Percentiles rank a stretch among this genome's conserved stretches.
Evolutionary conservation across 2,888 invertebrate species (phyloP).

Genomic region (Amblyteles armatorius): DNA sequence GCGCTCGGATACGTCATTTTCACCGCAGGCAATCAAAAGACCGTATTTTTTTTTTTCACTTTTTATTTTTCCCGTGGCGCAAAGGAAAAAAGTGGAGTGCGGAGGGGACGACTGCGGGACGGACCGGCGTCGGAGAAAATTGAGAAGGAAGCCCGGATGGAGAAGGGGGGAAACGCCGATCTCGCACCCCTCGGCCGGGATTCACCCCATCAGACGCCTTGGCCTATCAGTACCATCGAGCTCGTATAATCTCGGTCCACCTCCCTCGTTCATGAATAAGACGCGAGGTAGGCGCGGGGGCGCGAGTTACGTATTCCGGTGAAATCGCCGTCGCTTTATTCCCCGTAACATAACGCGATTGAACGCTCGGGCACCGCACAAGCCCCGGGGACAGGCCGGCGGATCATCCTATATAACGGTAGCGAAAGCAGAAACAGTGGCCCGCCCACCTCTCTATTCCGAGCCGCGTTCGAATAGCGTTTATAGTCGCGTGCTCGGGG

Average conservation of each 20-base stretch:
- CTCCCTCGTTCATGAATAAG: constrained; percentile 40
- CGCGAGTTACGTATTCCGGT: constrained; percentile 29
- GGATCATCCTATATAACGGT: background rate
- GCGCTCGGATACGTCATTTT: constrained; percentile 42
- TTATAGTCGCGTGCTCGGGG: constrained; percentile 54
- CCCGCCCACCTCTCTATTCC: constrained; percentile 36
- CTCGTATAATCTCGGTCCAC: constrained; percentile 31
- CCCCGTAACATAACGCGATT: constrained; percentile 45
- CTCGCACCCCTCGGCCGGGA: background rate
- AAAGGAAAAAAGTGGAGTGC: constrained; percentile 3
- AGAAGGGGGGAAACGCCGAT: constrained; percentile 5
- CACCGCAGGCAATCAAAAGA: constrained; percentile 51
- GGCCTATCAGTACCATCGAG: constrained; percentile 45
- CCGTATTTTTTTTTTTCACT: constrained; percentile 39
- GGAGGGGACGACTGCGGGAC: background rate
- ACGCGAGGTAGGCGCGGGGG: background rate
- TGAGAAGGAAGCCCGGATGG: constrained; percentile 25
- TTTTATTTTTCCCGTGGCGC: constrained; percentile 35
- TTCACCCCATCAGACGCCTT: background rate
- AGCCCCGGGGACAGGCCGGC: constrained; percentile 5
- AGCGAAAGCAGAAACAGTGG: constrained; percentile 15
- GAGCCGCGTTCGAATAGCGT: constrained; percentile 40
- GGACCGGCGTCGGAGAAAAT: constrained; percentile 34
- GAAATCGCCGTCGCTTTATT: constrained; percentile 54
- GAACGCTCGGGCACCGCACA: constrained; percentile 51